A percentile compares a stretch with the other conserved stretches of the same genome.
Evolutionary conservation across 2,888 invertebrate species (phyloP).

Genomic region (Pardosa pseudoannulata): DNA sequence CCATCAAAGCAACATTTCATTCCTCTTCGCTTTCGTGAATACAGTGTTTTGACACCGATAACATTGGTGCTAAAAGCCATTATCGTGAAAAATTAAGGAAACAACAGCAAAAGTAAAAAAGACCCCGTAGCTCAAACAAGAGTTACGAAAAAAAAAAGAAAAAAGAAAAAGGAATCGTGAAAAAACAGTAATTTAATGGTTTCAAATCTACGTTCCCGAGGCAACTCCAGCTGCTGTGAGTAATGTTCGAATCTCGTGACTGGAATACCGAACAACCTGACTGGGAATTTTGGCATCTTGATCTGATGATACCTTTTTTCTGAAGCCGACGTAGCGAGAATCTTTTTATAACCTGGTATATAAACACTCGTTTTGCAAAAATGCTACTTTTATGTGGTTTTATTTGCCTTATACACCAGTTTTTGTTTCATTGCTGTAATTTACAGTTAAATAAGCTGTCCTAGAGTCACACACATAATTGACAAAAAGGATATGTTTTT

Average conservation of each 20-base stretch:
- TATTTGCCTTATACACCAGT: no score
- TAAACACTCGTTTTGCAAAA: no score
- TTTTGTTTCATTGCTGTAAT: no score
- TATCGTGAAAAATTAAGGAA: not conserved
- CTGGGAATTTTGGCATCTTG: no score
- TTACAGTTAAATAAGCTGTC: no score
- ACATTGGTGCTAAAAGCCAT: slow-evolving; percentile 11
- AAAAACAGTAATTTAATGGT: slow-evolving; percentile 40
- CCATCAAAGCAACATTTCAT: not conserved
- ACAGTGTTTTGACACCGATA: slow-evolving; percentile 14
- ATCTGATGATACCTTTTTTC: no score
- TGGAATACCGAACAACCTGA: slow-evolving; percentile 28
- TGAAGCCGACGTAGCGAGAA: no score
- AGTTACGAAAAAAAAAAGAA: no score
- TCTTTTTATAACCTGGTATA: no score
- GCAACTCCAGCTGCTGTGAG: slow-evolving; percentile 43
- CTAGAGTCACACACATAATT: no score
- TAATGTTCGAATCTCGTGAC: slow-evolving; percentile 63
- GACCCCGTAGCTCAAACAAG: not conserved
- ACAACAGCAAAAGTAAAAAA: not conserved
- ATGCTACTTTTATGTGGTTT: no score
- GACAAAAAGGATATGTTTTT: no score
- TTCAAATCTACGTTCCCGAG: slow-evolving; percentile 39
- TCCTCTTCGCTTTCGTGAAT: not conserved
- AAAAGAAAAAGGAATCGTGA: not conserved